Conservation (phyloP, 1,140 invertebrate genomes). For the Meloidogyne floridensis region DNA sequence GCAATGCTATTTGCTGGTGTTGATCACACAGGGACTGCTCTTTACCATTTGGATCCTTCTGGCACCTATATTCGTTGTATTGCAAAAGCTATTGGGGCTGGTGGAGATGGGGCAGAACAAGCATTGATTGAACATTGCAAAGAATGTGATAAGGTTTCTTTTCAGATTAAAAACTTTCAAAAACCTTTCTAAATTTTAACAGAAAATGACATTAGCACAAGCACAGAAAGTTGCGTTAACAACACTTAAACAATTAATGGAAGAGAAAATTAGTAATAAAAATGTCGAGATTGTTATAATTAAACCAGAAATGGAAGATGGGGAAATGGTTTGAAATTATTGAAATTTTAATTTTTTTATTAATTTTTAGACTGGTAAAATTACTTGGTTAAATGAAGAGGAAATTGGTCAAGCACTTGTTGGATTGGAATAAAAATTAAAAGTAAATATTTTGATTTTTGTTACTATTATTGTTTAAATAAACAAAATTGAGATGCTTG, state of each 20-base stretch:
- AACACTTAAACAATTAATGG: slow-evolving; percentile 99
- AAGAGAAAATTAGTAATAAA: slow-evolving; percentile 93
- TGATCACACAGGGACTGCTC: slow-evolving; percentile 71
- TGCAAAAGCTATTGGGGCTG: slow-evolving; percentile 98
- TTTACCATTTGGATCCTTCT: slow-evolving; percentile 95
- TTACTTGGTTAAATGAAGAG: background rate
- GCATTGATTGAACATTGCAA: slow-evolving; percentile 85
- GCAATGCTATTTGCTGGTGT: slow-evolving; percentile 75
- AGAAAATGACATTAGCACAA: slow-evolving; percentile 94
- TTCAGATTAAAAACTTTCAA: slow-evolving; percentile 12
- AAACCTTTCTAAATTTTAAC: slow-evolving; percentile 50
- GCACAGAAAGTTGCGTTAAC: slow-evolving; percentile 86
- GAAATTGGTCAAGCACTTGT: background rate
- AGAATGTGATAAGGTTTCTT: slow-evolving; percentile 77
- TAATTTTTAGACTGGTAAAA: background rate
- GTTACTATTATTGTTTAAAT: too few relatives aligned
- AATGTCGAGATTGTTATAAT: slow-evolving; percentile 85
- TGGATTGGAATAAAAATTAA: background rate
- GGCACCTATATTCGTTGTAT: slow-evolving; percentile 94
- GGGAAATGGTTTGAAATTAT: background rate
- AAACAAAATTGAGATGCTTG: too few relatives aligned
- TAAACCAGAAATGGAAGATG: slow-evolving; percentile 49
- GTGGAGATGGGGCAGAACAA: slow-evolving; percentile 97
- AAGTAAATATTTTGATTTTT: too few relatives aligned
- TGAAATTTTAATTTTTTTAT: background rate